Evolutionary conservation across 2,797 vertebrate genomes (phyloP).

Genomic region (Sphaeramia orbicularis): DNA sequence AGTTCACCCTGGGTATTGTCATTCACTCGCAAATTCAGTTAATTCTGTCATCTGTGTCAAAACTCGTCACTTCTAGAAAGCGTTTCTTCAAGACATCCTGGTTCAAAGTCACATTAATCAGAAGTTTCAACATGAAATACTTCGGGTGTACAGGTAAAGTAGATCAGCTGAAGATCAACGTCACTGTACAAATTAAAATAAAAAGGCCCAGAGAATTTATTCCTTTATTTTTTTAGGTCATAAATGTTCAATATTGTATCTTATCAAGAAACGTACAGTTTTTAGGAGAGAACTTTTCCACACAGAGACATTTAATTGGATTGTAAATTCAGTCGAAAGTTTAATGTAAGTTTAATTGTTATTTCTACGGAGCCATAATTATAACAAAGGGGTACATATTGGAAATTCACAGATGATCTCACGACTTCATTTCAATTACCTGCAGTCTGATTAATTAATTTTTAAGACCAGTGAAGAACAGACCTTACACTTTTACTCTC

Average conservation of each 20-base stretch:
- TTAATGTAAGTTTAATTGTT: not conserved
- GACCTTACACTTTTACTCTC: constrained; percentile 4
- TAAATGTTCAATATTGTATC: not conserved
- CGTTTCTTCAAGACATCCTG: not conserved
- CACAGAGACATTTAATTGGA: constrained; percentile 7
- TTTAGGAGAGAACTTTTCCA: not conserved
- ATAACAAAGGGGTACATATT: not conserved
- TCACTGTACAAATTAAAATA: no score
- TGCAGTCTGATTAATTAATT: constrained; percentile 32
- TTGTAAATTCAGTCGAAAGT: not conserved
- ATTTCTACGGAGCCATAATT: constrained; percentile 3
- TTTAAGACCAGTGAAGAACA: constrained; percentile 25
- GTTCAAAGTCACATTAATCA: not conserved
- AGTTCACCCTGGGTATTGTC: constrained; percentile 6
- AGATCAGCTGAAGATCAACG: no score
- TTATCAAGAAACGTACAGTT: not conserved
- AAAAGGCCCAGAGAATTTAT: no score
- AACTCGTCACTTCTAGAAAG: not conserved
- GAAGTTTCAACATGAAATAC: no score
- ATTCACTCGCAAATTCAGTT: constrained; percentile 15
- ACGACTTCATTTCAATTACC: constrained; percentile 18
- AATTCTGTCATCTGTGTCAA: constrained; percentile 3
- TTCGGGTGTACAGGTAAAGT: no score
- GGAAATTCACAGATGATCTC: constrained; percentile 15
- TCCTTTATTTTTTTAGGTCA: no score